phyloP scores from a whole-genome alignment of 2,888 invertebrate genomes.

The Eumerus sabulonum region DNA sequence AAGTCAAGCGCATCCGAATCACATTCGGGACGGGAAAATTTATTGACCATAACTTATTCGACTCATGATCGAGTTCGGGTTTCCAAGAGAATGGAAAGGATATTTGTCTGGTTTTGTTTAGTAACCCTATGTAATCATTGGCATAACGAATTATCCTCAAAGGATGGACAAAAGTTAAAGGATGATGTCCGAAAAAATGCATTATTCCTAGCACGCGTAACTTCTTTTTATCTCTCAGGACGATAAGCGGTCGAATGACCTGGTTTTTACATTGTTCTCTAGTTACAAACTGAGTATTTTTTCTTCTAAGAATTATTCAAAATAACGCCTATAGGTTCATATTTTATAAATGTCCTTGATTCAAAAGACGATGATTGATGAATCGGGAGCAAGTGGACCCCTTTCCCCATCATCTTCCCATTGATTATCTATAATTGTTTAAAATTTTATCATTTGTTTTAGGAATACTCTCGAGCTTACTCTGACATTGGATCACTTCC shows the following conservation, averaged over 20 bases:
- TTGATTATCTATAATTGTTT: too few relatives aligned
- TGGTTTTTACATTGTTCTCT: too few relatives aligned
- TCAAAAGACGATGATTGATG: too few relatives aligned
- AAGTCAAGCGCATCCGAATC: constrained; percentile 34
- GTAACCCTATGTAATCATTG: constrained; percentile 56
- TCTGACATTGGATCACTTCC: constrained; percentile 28
- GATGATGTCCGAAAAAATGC: constrained; percentile 11
- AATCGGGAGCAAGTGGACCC: too few relatives aligned
- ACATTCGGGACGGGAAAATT: constrained; percentile 39
- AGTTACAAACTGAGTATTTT: too few relatives aligned
- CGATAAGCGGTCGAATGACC: too few relatives aligned
- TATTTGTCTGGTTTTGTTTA: constrained; percentile 23
- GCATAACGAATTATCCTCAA: constrained; percentile 51
- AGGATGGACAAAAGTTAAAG: constrained; percentile 10
- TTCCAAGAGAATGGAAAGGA: constrained; percentile 18
- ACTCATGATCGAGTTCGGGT: constrained; percentile 50
- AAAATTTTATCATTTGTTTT: too few relatives aligned
- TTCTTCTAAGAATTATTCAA: too few relatives aligned
- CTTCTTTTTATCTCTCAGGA: not conserved
- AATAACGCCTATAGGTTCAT: too few relatives aligned
- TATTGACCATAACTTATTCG: constrained; percentile 62
- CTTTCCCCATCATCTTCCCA: too few relatives aligned
- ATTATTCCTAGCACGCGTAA: constrained; percentile 14
- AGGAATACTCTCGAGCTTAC: not conserved
- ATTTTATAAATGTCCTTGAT: too few relatives aligned